Evolutionary conservation across 2,113 vertebrate species (phyloP), one percentile per base, ranked within the genome.

Genomic region (pig (Sus scrofa)): DNA sequence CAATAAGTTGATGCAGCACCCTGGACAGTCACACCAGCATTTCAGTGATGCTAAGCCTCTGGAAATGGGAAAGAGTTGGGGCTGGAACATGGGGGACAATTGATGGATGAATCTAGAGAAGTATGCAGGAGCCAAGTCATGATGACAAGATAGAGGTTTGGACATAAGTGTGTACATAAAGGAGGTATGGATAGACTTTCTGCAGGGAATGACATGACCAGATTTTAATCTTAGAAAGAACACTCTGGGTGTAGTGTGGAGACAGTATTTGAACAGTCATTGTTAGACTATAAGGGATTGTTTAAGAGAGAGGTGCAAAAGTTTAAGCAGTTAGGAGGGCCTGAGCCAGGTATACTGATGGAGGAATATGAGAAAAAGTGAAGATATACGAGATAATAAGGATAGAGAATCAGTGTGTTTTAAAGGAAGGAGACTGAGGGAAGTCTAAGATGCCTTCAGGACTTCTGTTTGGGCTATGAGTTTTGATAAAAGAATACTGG

Each of bases 161-260:
- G 24, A 50, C 3, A 73, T 73, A 54, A 75, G 37, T 39, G 19
- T 73, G 1, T 82, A n/a, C 63, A 26, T 87, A 44, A 86, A 96
- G 24, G 39, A 85, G 16, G 7, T 30, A 19, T 19, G 11, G 19
- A 24, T 18, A 91, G 2, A 1, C n/a, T 91, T 93, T 82, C 73
- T 73, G 13, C 20, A 82, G 60, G 30, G 34, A 79, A n/a, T 13
- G 15, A 88, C 24, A 71, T 1, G 7, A 52, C 1, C 26, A 74
- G 52, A 65, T 89, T 93, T 91, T 93, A 91, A 70, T 70, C 30
- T 94, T 85, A 87, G 62, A 70, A 71, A 86, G 39, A 60, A 68
- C 2, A 63, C 9, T 73, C 20, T 71, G 24, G 15, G 14, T 73
- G 6, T 60, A 30, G 12, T 77, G 12, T 37, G 15, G 63, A 71